Percentiles rank a stretch among this genome's conserved stretches.
Conservation (phyloP, 2,113 vertebrate species). For the Argyrosomus japonicus region DNA sequence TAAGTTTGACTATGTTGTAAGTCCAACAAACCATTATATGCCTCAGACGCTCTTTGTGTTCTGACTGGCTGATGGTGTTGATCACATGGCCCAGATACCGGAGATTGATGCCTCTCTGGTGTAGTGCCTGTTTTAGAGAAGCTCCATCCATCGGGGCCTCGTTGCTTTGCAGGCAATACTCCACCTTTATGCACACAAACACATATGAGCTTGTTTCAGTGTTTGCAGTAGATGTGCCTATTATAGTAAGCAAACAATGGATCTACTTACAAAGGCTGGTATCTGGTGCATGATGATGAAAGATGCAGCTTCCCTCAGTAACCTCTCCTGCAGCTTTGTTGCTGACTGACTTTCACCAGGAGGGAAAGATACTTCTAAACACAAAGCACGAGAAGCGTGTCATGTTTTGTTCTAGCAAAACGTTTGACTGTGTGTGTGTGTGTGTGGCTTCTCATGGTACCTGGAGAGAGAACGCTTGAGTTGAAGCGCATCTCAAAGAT, state of each 20-base stretch:
- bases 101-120: slow-evolving; percentile 85
- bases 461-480: slow-evolving; percentile 83
- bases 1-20: not conserved
- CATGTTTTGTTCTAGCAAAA: not conserved
- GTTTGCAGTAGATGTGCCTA: slow-evolving; percentile 10
- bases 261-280: slow-evolving; percentile 84
- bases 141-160: slow-evolving; percentile 84
- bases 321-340: slow-evolving; percentile 78
- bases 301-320: slow-evolving; percentile 83
- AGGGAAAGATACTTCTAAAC: slow-evolving; percentile 83
- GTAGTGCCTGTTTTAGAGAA: slow-evolving; percentile 82
- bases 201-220: slow-evolving; percentile 6
- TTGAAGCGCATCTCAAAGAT: slow-evolving; percentile 89
- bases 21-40: slow-evolving; percentile 81
- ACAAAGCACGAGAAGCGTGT: slow-evolving; percentile 12
- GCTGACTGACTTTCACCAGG: slow-evolving; percentile 68
- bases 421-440: not conserved
- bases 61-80: slow-evolving; percentile 76
- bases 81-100: slow-evolving; percentile 85
- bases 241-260: not conserved
- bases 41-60: slow-evolving; percentile 79
- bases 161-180: slow-evolving; percentile 75
- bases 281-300: slow-evolving; percentile 85
- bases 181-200: slow-evolving; percentile 74
- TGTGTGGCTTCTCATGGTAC: slow-evolving; percentile 60